Evolutionary conservation across 1,140 invertebrate species (phyloP).

Genomic region (Caenorhabditis latens): DNA sequence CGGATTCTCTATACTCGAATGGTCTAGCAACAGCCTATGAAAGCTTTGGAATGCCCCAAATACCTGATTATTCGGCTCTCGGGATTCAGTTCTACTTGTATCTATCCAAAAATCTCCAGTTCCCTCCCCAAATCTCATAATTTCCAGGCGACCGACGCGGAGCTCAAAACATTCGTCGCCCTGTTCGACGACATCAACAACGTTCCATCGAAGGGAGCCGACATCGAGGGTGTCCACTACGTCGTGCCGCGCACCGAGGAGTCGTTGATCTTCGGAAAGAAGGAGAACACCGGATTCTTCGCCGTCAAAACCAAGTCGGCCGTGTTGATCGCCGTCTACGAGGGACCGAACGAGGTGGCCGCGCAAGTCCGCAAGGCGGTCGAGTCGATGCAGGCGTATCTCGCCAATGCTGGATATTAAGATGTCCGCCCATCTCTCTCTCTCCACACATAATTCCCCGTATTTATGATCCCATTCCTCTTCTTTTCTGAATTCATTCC

Average conservation of each 20-base stretch:
- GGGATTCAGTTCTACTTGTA: no score
- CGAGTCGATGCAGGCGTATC: constrained; percentile 72
- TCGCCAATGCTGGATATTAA: constrained; percentile 48
- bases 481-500: not conserved
- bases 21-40: no score
- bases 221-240: constrained; percentile 76
- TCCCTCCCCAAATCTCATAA: constrained; percentile 64
- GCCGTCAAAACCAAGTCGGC: constrained; percentile 76
- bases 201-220: constrained; percentile 72
- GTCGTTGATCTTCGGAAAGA: constrained; percentile 77
- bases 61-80: no score
- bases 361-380: constrained; percentile 73
- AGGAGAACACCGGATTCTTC: constrained; percentile 76
- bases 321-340: constrained; percentile 75
- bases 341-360: constrained; percentile 72
- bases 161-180: constrained; percentile 71
- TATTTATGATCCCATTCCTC: not conserved
- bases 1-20: no score
- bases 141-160: constrained; percentile 74
- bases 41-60: no score
- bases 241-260: constrained; percentile 77
- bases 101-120: constrained; percentile 66
- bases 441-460: not conserved
- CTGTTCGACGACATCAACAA: constrained; percentile 69
- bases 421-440: not conserved